These are phyloP conservation scores for Todiramphus chloris DNA, from an alignment of 2,113 vertebrate species.

Conservation along the genomic window DNA sequence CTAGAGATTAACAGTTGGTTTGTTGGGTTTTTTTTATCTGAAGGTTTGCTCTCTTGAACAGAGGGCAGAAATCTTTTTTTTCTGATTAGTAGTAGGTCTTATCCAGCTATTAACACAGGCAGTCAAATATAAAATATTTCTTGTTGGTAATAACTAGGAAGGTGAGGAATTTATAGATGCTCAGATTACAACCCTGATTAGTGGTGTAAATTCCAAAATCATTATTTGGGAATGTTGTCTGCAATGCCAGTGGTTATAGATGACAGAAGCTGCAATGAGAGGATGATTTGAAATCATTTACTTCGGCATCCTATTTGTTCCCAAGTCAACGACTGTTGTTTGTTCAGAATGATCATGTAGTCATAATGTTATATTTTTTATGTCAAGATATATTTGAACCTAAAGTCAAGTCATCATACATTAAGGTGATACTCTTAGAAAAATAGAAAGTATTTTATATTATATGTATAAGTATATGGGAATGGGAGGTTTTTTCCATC, in stretches of 20 bases:
- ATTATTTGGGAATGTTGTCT: neutral
- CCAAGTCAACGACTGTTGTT: neutral
- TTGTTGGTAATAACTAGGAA: neutral
- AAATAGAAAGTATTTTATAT: neutral
- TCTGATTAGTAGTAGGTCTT: neutral
- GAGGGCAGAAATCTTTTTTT: neutral
- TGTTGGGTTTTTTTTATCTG: neutral
- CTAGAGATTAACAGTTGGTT: neutral
- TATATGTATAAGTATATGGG: neutral
- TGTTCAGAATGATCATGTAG: neutral
- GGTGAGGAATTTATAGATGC: neutral
- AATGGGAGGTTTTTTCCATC: neutral
- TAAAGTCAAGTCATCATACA: neutral
- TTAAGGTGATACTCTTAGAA: neutral
- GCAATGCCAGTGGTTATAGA: neutral
- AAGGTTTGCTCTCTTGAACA: neutral
- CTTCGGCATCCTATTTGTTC: neutral
- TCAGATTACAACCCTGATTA: neutral
- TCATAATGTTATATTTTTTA: neutral
- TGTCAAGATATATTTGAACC: neutral
- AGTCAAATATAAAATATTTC: neutral
- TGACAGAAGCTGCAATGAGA: neutral
- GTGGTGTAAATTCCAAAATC: neutral
- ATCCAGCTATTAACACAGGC: neutral
- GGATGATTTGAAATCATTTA: neutral